phyloP scores from a whole-genome alignment of 2,888 invertebrate genomes.

The Baronia brevicornis region DNA sequence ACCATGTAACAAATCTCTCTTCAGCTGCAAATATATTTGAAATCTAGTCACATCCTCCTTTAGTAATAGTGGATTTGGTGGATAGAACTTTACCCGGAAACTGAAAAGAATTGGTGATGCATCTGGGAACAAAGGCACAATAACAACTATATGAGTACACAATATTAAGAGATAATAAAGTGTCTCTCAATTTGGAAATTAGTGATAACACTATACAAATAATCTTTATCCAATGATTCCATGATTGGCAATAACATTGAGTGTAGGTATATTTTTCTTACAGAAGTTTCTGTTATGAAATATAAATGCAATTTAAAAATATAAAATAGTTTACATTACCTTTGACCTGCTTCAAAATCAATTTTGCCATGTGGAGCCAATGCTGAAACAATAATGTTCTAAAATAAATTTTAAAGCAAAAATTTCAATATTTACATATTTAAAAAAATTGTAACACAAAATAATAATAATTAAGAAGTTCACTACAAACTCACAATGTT shows the following conservation, averaged over 20 bases:
- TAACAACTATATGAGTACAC: constrained; percentile 2
- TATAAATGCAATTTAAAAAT: background rate
- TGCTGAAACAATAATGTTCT: constrained; percentile 79
- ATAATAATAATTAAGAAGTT: background rate
- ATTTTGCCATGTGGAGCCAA: constrained; percentile 94
- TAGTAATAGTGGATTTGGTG: constrained; percentile 93
- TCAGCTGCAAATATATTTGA: constrained; percentile 94
- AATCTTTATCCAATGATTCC: no score
- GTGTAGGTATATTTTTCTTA: no score
- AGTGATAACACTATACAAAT: no score
- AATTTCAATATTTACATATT: constrained; percentile 13
- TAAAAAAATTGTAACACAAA: background rate
- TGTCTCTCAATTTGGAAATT: no score
- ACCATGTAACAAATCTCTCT: constrained; percentile 95
- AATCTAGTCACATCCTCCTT: constrained; percentile 97
- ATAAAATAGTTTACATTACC: constrained; percentile 75
- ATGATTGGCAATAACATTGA: no score
- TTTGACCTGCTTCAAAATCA: constrained; percentile 94
- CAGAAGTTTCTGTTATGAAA: no score
- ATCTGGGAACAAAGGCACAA: constrained; percentile 79
- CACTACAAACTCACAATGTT: background rate
- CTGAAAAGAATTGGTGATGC: constrained; percentile 94
- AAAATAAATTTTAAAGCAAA: constrained; percentile 10
- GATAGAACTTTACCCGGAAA: constrained; percentile 98
- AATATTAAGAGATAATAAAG: background rate